Evolutionary conservation across 1,140 invertebrate species (phyloP).

Genomic region (Bombus superbus): DNA sequence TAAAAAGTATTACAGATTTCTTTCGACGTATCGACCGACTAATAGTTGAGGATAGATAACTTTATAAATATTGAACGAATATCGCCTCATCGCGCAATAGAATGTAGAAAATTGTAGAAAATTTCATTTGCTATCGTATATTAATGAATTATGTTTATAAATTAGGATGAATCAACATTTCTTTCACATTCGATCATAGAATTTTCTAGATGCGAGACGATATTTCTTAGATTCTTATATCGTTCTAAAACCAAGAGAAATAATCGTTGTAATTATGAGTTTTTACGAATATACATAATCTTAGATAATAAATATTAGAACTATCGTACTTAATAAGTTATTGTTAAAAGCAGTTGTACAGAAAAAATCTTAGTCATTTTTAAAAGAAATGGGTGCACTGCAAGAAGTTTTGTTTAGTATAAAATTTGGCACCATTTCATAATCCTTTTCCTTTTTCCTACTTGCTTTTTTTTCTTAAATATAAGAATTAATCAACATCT

Average conservation of each 20-base stretch:
- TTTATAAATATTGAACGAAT: conserved; percentile 38
- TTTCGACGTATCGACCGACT: conserved; percentile 15
- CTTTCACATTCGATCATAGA: conserved; percentile 15
- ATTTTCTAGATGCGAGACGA: conserved; percentile 41
- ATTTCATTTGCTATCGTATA: conserved; percentile 35
- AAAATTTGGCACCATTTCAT: conserved; percentile 69
- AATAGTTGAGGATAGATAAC: conserved; percentile 43
- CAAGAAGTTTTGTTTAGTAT: conserved; percentile 54
- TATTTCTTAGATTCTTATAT: conserved; percentile 49
- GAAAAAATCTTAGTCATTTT: conserved; percentile 40
- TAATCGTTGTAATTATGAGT: conserved; percentile 50
- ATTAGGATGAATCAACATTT: conserved; percentile 9
- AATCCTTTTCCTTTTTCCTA: background rate
- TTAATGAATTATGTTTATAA: conserved; percentile 32
- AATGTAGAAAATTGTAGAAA: conserved; percentile 62
- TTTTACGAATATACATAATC: conserved; percentile 35
- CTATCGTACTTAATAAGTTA: conserved; percentile 40
- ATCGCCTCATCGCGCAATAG: conserved; percentile 49
- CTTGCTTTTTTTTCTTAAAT: background rate
- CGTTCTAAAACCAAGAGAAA: conserved; percentile 46
- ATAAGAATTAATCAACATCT: conserved; percentile 15
- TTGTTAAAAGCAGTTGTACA: conserved; percentile 42
- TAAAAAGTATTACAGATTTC: conserved; percentile 17
- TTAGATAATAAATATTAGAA: conserved; percentile 59
- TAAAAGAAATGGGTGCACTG: conserved; percentile 58